These are phyloP conservation scores for Patella pellucida DNA, from an alignment of 2,888 invertebrate species.

Conservation along the genomic window DNA sequence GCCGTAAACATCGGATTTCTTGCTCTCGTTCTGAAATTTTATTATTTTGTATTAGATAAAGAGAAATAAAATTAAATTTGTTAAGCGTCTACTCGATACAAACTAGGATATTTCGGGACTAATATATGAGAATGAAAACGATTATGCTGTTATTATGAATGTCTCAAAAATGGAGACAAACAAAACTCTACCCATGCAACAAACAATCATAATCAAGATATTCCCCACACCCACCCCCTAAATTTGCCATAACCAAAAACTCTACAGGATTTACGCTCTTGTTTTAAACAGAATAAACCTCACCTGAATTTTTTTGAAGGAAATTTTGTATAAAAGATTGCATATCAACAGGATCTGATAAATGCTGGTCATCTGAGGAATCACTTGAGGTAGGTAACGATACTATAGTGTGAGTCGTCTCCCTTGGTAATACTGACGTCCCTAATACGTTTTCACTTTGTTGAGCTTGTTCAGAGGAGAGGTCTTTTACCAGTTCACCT, in stretches of 20 bases:
- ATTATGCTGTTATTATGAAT: too few relatives aligned
- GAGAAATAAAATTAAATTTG: too few relatives aligned
- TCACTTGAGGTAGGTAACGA: background rate
- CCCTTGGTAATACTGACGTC: background rate
- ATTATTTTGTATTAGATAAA: too few relatives aligned
- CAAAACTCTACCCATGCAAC: too few relatives aligned
- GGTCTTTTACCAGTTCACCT: background rate
- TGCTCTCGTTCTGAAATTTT: conserved; percentile 54
- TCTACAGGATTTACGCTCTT: too few relatives aligned
- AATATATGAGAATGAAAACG: too few relatives aligned
- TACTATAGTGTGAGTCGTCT: background rate
- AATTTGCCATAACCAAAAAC: too few relatives aligned
- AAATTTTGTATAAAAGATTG: conserved; percentile 57
- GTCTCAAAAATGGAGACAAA: too few relatives aligned
- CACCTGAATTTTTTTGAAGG: conserved; percentile 56
- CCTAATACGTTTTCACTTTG: background rate
- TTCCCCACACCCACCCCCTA: too few relatives aligned
- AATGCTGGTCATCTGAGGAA: conserved; percentile 11
- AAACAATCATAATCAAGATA: too few relatives aligned
- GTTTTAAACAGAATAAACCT: background rate
- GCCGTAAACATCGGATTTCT: conserved; percentile 54
- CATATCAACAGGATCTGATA: conserved; percentile 46
- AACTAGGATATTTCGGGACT: too few relatives aligned
- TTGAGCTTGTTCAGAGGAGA: background rate
- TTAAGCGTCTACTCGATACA: too few relatives aligned